Percentiles rank a stretch among this genome's conserved stretches.
Conservation (phyloP, 2,888 invertebrate species). For the Volucella inflata region DNA sequence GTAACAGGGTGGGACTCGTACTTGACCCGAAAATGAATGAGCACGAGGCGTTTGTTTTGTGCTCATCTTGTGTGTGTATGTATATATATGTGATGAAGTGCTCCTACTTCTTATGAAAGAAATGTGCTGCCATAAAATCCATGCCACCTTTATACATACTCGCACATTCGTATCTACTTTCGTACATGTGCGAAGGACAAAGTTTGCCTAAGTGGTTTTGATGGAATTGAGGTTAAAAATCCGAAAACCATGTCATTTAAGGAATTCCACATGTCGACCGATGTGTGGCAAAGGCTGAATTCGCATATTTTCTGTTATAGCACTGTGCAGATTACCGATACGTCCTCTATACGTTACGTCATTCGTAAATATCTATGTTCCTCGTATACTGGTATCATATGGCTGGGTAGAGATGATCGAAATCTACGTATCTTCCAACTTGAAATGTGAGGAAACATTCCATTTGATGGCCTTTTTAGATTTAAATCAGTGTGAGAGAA, state of each 20-base stretch:
- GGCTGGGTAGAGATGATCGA: conserved; percentile 42
- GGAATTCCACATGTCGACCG: conserved; percentile 38
- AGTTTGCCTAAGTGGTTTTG: neutral
- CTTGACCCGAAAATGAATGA: conserved; percentile 74
- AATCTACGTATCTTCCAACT: conserved; percentile 21
- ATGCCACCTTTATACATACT: conserved; percentile 30
- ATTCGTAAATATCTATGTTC: neutral
- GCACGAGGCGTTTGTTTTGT: conserved; percentile 50
- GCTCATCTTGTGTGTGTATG: neutral
- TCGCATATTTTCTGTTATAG: conserved; percentile 32
- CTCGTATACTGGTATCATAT: conserved; percentile 19
- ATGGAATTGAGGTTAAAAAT: conserved; percentile 56
- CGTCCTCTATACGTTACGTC: neutral
- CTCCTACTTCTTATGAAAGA: conserved; percentile 44
- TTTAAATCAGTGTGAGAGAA: conserved; percentile 17
- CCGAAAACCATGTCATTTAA: conserved; percentile 57
- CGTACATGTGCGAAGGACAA: conserved; percentile 6
- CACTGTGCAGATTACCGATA: conserved; percentile 27
- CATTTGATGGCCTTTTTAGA: conserved; percentile 23
- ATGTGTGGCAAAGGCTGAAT: conserved; percentile 24
- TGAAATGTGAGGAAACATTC: conserved; percentile 28
- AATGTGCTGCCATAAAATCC: conserved; percentile 53
- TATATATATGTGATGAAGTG: conserved; percentile 38
- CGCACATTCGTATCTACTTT: neutral
- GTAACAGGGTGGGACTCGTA: conserved; percentile 27